Evolutionary conservation across 2,113 vertebrate species (phyloP), one percentile per base, ranked within the genome.

Genomic region (Columba livia): DNA sequence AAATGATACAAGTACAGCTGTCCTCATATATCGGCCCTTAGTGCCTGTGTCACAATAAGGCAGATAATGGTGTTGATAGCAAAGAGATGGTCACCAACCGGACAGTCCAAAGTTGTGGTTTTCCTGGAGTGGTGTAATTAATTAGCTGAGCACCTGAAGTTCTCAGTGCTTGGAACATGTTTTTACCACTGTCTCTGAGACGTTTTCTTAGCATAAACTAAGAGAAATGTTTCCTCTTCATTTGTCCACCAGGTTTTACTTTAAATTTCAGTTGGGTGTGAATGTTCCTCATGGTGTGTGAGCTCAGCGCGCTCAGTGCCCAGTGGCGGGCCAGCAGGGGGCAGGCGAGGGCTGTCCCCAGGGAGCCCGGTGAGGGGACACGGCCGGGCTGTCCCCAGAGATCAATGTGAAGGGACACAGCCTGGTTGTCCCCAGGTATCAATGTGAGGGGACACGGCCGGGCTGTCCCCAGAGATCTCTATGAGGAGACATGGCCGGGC

Each of bases 311-410:
- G 44, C 44, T 9, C 44, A 44, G 44, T 18, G 44, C 44, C 44
- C 44, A 47, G 44, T 9, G 44, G 8, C 44, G 71, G 70, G 84
- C 92, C 97, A 92, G 94, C 38, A 97, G 96, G 89, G 97, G 96
- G 96, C 91, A 89, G 94, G 42, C 42, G 42, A 44, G 42, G 42
- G 42, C 42, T 17, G 42, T 44, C 42, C 42, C 42, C 16, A 44
- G 42, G 42, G 42, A 42, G 42, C 42, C 42, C 42, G 6, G 15
- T 6, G 42, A 42, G 42, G 42, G 42, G 42, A 42, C 42, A 42
- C 38, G 38, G 38, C 38, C 38, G 9, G 38, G 38, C 38, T 38
- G 38, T 38, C 38, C 38, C 38, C 38, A 38, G 38, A 11, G 38
- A 38, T 38, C 38, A 38, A 10, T 38, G 38, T 42, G 42, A 42